Evolutionary conservation across 2,888 invertebrate species (phyloP), one percentile per base, ranked within the genome.

Genomic region (Arge pagana): DNA sequence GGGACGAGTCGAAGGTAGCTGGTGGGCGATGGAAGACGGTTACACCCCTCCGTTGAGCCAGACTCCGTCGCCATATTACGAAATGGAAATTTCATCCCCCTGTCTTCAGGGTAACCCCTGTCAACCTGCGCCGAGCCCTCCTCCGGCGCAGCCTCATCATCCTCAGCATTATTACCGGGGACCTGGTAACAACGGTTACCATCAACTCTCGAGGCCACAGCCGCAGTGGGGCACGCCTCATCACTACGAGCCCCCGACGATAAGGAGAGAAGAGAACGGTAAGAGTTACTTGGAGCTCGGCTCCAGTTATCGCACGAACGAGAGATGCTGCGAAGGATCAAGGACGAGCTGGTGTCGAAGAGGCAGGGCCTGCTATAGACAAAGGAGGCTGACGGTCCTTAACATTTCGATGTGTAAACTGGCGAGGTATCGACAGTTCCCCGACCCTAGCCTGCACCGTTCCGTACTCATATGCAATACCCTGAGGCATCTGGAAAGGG

Each of bases 401-500:
- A 93, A 94, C 77, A 84, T 94, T 61, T 94, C 93, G 61, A 93
- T 95, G 87, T 88, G 90, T 77, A 96, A 96, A 79, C 80, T 96
- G 61, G 90, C 91, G 70, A 84, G 91, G 66, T 89, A 90, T 69
- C 85, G 93, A 50, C 93, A 93, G 77, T 90, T 90, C 62, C 89
- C 92, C 50, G 94, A 95, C 76, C 93, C 94, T 35, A 91, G 92
- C 56, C 80, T 96, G 54, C 85, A 92, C 66, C 86, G 93, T 57
- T 94, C 93, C 40, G 95, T 96, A 72, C 85, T 96, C 57, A 94
- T 96, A 68, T 93, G 93, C 81, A 95, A 95, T 78, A 94, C 95
- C 51, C 77, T 95, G 60, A 87, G 93, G 73, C 85, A 88, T 74
- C 88, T 94, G 70, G 94, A 94, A 78, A 84, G 89, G 50, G 94